Evolutionary conservation across 1,140 invertebrate genomes (phyloP), one percentile per base, ranked within the genome.

Genomic region (Linepithema humile): DNA sequence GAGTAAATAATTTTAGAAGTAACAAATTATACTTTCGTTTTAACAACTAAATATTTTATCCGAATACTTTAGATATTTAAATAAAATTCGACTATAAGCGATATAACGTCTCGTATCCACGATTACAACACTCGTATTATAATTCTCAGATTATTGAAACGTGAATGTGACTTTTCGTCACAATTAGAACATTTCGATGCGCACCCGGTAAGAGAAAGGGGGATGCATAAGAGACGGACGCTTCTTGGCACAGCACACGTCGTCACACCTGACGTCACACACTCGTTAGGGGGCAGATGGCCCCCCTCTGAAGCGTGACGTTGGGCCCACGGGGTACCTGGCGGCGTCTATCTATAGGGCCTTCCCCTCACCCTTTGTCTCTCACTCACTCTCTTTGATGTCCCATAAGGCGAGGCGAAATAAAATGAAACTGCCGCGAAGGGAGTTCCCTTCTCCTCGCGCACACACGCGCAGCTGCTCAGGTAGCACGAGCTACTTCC

Each of bases 251-350:
- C 26, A 87, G 72, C 85, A 82, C 84, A 88, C 89, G 84, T 92
- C 91, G 94, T 94, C 93, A 94, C 93, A 94, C 93, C 93, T 94
- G 94, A 94, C 93, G 94, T 94, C 93, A 94, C 93, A 90, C 67
- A 91, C 93, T 92, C 92, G 92, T 93, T 92, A 93, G 92, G 93
- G 90, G 90, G 93, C 94, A 94, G 94, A 94, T 94, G 94, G 93
- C 88, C 90, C 93, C 92, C 92, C 93, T 94, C 91, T 94, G 87
- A 90, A 94, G 91, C 93, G 92, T 94, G 94, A 94, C 92, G 93
- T 93, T 91, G 83, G 72, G 89, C 69, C 87, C 72, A 78, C 83
- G 85, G 88, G 90, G 91, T 94, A 93, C 93, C 93, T 94, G 93
- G 93, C 88, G 90, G 89, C 88, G 88, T 89, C 87, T 84, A 89